Evolutionary conservation across 1,140 invertebrate genomes (phyloP).

Genomic region (Pantala flavescens): DNA sequence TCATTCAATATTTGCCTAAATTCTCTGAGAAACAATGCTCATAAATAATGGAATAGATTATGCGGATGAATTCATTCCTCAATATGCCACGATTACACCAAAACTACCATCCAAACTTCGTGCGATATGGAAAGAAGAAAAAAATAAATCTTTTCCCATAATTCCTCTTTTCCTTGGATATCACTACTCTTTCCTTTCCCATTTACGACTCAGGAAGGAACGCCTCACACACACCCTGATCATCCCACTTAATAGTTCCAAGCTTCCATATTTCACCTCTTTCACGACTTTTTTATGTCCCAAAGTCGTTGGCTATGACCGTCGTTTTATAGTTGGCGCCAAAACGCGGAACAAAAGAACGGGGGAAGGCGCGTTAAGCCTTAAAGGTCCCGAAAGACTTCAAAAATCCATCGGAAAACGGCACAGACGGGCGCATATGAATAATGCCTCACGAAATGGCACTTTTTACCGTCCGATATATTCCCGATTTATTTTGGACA

Average conservation of each 20-base stretch:
- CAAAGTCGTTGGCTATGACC: background rate
- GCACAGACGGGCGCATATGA: constrained; percentile 2
- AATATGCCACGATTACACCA: no score
- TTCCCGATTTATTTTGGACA: background rate
- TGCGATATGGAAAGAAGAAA: no score
- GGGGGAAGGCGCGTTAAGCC: background rate
- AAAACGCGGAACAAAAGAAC: background rate
- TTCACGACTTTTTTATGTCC: background rate
- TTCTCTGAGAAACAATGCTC: no score
- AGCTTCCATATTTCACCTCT: background rate
- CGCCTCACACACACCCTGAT: background rate
- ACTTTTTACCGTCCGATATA: background rate
- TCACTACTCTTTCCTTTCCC: background rate
- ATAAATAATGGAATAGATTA: no score
- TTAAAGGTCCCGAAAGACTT: background rate
- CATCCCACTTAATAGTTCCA: constrained; percentile 1
- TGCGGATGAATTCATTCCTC: no score
- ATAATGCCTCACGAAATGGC: background rate
- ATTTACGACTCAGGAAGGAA: background rate
- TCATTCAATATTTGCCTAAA: no score
- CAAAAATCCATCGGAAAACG: background rate
- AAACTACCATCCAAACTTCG: no score
- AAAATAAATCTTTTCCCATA: background rate
- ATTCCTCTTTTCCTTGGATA: background rate
- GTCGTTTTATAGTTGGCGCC: background rate